Base-by-base conservation (phyloP, 92 coral and sea anemone genomes). In the Epizoanthus scotinus region DNA sequence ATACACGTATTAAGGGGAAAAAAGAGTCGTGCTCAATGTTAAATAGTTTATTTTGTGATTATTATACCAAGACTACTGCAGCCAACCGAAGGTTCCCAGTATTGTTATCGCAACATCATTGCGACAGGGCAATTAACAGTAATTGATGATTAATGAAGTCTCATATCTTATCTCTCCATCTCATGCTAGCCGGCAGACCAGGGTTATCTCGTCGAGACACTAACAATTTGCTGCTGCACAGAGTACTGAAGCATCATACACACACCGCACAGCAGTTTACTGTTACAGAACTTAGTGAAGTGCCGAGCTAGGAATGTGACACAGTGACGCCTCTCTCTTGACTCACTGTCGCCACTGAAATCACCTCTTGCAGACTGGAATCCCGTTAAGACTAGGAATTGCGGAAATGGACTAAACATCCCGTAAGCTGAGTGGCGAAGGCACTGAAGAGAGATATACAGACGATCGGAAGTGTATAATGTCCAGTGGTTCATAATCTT, bases 101-200 rank as follows among this genome's bases (percentile, higher is more conserved):
- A 44, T 54, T 59, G 67, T 75, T 75, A 59, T 75, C 55, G 68
- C 68, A 38, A 28, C 25, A 10, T 75, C 55, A 75, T 75, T 63
- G 40, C 17, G 47, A 49, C 81, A n/a, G 56, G 67, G 68, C 47
- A 74, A 75, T 59, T 88, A 68, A 74, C 82, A 85, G 83, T 92
- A 92, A 92, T 90, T 87, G 90, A 83, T 90, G 91, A 90, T 91
- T 92, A 92, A 90, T 92, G 80, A 92, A 84, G 83, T 60, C 70
- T 79, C 29, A 59, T 38, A 22, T 60, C 81, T 75, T 75, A 75
- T 75, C 81, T 75, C 53, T 75, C 58, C 56, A 63, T 75, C 65
- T 56, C 63, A 75, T 19, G 67, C 53, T 55, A 55, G 40, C 66
- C 66, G 79, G 40, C 67, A 34, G 52, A 18, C 54, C 67, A 59